phyloP scores from a whole-genome alignment of 2,113 vertebrate genomes.

The Mixornis gularis region DNA sequence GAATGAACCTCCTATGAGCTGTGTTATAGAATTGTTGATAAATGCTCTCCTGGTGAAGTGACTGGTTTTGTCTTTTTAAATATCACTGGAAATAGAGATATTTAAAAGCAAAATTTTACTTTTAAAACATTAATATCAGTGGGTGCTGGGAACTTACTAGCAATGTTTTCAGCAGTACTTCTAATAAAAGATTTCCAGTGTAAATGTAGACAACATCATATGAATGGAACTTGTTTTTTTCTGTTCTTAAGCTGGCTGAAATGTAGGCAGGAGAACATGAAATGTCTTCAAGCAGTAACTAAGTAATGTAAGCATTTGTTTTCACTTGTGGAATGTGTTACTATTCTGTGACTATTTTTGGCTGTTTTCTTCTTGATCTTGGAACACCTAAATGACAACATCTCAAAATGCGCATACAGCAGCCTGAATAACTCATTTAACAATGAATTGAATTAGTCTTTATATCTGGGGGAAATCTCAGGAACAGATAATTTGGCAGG shows the following conservation, averaged over 20 bases:
- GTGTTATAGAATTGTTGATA: slow-evolving; percentile 16
- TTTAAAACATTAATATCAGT: not conserved
- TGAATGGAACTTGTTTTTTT: not conserved
- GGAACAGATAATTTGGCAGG: not conserved
- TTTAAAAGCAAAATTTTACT: not conserved
- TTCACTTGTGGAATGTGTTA: slow-evolving; percentile 41
- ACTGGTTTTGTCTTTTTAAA: not conserved
- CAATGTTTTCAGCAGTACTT: not conserved
- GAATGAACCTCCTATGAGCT: not conserved
- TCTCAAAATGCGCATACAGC: not conserved
- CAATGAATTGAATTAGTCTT: not conserved
- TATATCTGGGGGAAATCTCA: not conserved
- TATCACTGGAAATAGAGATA: not conserved
- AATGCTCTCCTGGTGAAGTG: slow-evolving; percentile 22
- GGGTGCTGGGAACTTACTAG: not conserved
- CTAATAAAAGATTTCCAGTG: not conserved
- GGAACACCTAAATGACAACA: not conserved
- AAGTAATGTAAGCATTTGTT: slow-evolving; percentile 48
- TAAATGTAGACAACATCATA: not conserved
- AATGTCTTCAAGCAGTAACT: slow-evolving; percentile 25
- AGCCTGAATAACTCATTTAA: not conserved
- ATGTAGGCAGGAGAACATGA: slow-evolving; percentile 50
- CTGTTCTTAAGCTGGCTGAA: slow-evolving; percentile 16
- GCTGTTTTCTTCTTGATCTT: slow-evolving; percentile 9
- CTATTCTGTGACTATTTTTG: slow-evolving; percentile 34